phyloP scores from a whole-genome alignment of 2,888 invertebrate genomes.

The Thecocarcelia acutangulata region DNA sequence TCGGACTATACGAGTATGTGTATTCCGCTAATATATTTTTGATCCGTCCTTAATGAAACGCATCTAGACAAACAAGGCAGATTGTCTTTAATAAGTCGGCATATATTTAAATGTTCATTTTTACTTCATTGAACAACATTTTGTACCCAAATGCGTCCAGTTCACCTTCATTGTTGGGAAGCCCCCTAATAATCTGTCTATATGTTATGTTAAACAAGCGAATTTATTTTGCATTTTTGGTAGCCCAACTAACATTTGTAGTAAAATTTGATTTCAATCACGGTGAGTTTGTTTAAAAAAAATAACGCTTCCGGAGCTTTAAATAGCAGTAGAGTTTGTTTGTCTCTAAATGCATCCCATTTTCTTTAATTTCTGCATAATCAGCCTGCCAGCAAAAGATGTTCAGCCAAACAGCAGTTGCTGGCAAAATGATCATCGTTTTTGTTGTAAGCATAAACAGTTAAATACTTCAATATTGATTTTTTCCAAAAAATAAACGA shows the following conservation, averaged over 20 bases:
- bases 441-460: conserved; percentile 17
- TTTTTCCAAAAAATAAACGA: background rate
- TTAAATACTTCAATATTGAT: conserved; percentile 21
- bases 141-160: too few species aligned
- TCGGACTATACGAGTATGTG: too few species aligned
- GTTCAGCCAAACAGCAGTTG: conserved; percentile 1
- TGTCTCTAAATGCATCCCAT: conserved; percentile 37
- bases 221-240: conserved; percentile 3
- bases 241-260: background rate
- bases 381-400: background rate
- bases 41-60: too few species aligned
- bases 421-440: background rate
- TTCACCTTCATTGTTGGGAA: too few species aligned
- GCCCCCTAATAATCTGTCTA: too few species aligned
- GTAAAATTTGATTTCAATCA: conserved; percentile 9
- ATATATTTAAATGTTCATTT: too few species aligned
- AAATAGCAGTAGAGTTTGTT: background rate
- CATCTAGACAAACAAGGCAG: too few species aligned
- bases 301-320: conserved; percentile 52
- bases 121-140: too few species aligned
- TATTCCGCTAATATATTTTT: too few species aligned
- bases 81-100: too few species aligned
- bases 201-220: too few species aligned
- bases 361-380: conserved; percentile 36
- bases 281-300: background rate